Conservation (phyloP, 2,113 vertebrate genomes). For the Platycercus adscitus region DNA sequence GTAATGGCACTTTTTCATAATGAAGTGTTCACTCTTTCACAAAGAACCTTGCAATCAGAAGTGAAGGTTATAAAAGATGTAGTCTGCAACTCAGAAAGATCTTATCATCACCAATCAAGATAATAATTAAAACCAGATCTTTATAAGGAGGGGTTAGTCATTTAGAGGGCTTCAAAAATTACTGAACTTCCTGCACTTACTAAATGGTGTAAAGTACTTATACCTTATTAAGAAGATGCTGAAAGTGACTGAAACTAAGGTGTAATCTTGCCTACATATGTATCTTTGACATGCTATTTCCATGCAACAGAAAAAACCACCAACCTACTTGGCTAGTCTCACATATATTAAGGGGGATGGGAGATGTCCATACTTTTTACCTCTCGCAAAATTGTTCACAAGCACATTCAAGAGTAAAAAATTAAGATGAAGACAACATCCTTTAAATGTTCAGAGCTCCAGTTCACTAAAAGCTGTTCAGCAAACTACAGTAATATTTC, state of each 20-base stretch:
- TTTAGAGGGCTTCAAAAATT: neutral
- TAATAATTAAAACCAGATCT: slow-evolving; percentile 7
- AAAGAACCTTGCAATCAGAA: slow-evolving; percentile 21
- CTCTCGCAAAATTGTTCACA: neutral
- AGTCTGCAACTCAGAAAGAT: neutral
- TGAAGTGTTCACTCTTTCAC: neutral
- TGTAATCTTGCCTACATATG: neutral
- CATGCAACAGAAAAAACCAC: neutral
- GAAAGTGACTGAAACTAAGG: neutral
- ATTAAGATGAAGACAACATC: neutral
- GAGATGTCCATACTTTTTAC: neutral
- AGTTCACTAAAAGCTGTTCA: neutral
- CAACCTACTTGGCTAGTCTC: neutral
- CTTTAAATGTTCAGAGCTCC: neutral
- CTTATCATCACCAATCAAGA: slow-evolving; percentile 35
- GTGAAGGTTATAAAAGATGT: slow-evolving; percentile 45
- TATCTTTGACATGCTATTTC: neutral
- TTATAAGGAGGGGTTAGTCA: neutral
- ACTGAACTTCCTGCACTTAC: neutral
- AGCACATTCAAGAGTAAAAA: neutral
- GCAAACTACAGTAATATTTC: neutral
- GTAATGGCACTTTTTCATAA: neutral
- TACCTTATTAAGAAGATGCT: neutral
- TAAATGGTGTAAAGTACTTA: neutral
- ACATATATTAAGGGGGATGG: neutral